Conservation (phyloP, 1,140 invertebrate genomes). For the Sitophilus oryzae region DNA sequence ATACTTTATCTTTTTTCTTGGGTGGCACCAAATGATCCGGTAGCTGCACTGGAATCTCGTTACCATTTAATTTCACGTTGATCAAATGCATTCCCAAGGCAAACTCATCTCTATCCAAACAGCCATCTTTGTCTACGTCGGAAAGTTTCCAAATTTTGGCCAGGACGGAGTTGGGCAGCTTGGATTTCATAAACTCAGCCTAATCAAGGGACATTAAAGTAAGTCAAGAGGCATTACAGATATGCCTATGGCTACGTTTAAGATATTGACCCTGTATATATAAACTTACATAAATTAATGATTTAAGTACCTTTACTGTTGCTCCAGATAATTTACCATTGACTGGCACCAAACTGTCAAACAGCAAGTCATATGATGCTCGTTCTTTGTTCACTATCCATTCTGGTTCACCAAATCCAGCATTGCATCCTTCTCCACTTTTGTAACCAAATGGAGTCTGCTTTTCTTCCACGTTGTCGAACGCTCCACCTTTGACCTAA, state of each 20-base stretch:
- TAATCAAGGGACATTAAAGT: background rate
- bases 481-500: conserved; percentile 70
- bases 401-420: conserved; percentile 87
- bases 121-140: conserved; percentile 94
- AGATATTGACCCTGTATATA: no score
- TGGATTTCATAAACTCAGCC: conserved; percentile 94
- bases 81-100: conserved; percentile 98
- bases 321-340: conserved; percentile 92
- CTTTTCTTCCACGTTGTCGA: conserved; percentile 79
- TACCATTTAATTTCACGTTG: conserved; percentile 85
- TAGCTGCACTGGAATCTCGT: conserved; percentile 84
- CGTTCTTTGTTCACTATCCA: conserved; percentile 94
- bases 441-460: conserved; percentile 94
- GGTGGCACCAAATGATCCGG: conserved; percentile 94
- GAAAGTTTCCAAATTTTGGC: conserved; percentile 97
- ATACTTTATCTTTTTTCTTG: conserved; percentile 53
- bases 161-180: conserved; percentile 92
- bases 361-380: conserved; percentile 78
- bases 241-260: background rate
- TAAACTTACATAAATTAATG: no score
- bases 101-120: conserved; percentile 94
- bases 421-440: conserved; percentile 92
- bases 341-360: conserved; percentile 74
- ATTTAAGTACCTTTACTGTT: conserved; percentile 70
- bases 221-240: background rate